Conservation (phyloP, 2,888 invertebrate species). For the Rhaphigaster nebulosa region DNA sequence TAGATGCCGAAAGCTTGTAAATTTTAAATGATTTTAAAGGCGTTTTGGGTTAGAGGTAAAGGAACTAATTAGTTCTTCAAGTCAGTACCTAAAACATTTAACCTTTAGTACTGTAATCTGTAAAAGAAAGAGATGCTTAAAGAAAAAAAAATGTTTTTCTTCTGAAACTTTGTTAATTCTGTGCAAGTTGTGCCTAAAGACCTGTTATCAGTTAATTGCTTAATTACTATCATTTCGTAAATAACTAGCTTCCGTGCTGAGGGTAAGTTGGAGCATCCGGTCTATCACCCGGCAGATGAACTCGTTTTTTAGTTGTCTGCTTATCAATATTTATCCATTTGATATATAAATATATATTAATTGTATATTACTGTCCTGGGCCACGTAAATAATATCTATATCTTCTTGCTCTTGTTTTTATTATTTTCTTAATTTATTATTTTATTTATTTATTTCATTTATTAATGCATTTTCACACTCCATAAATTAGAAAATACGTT, state of each 20-base stretch:
- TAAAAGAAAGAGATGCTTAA: background rate
- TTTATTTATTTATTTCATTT: too few relatives aligned
- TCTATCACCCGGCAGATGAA: background rate
- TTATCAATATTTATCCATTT: background rate
- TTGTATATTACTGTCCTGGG: too few relatives aligned
- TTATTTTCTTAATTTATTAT: too few relatives aligned
- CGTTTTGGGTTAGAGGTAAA: too few relatives aligned
- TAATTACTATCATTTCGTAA: conserved; percentile 34
- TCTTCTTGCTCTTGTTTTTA: too few relatives aligned
- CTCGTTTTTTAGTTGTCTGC: background rate
- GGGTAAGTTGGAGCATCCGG: background rate
- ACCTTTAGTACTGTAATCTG: background rate
- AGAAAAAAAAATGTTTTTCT: background rate
- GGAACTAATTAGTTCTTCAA: background rate
- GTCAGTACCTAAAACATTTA: background rate
- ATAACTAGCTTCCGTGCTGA: background rate
- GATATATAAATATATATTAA: too few relatives aligned
- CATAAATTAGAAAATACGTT: too few relatives aligned
- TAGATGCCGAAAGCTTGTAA: too few relatives aligned
- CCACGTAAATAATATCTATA: too few relatives aligned
- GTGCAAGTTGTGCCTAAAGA: background rate
- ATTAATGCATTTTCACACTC: too few relatives aligned
- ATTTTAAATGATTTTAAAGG: too few relatives aligned
- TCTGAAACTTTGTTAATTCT: background rate
- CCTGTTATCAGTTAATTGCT: conserved; percentile 2